Base-by-base conservation (phyloP, 2,888 invertebrate genomes). In the Habroteleia sp. region DNA sequence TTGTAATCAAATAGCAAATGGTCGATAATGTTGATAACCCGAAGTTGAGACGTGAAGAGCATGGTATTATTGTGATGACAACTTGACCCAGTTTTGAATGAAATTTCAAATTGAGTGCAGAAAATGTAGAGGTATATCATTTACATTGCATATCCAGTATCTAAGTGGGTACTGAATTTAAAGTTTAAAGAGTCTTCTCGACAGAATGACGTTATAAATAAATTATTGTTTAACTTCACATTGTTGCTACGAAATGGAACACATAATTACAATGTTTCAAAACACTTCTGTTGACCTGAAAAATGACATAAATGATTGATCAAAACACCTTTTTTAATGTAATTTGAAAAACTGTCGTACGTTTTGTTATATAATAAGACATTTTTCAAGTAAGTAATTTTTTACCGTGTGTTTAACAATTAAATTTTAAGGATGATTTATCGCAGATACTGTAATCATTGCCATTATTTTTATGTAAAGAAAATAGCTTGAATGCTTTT, bases 41-140 rank as follows among this genome's bases (percentile, higher is more conserved):
- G 13, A 48, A 41, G 48, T 39, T 8, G n/a, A 16, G 31, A 8
- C 29, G 10, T 27, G 50, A n/a, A 8, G 62, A 16, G 46, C 20
- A 13, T 14, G 50, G 41, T 62, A 56, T 63, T 71, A 60, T 71
- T 71, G 56, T 41, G 54, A 69, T 69, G 52, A 33, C 54, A 39
- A 39, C 65, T 71, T 66, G 71, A 71, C 71, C 75, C 35, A 71
- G 29, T 66, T 69, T 37, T 10, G 42, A 6, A 31, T 44, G 62
- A 63, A 74, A 50, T 65, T 69, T 74, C 46, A 52, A 56, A 58
- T 71, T 50, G 71, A 58, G 66, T 8, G 44, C 66, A 66, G 71
- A 60, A 71, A 60, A 39, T 35, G 56, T 44, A 44, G 11, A 42
- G 27, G 44, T 63, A 39, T 39, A 37, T 44, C 48, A 13, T 41